A percentile compares a stretch with the other conserved stretches of the same genome.
These are phyloP conservation scores for Drosophila mayri DNA, from an alignment of 1,140 invertebrate species.

Conservation along the genomic window DNA sequence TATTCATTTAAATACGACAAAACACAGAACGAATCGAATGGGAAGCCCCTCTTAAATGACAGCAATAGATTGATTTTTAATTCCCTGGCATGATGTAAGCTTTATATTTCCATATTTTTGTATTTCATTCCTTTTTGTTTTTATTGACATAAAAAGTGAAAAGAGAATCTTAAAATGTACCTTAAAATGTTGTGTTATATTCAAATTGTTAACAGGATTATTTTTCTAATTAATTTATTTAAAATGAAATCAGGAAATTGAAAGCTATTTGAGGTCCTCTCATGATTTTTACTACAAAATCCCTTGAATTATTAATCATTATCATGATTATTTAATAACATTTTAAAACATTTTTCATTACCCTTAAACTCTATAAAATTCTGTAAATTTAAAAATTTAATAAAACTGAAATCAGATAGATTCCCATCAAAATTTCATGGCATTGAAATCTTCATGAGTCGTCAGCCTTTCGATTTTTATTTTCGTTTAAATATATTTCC, in stretches of 20 bases:
- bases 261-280: neutral
- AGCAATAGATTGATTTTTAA: slow-evolving; percentile 12
- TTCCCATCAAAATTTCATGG: neutral
- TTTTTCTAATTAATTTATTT: neutral
- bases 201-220: no score
- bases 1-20: slow-evolving; percentile 33
- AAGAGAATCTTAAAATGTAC: neutral
- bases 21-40: slow-evolving; percentile 1
- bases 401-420: slow-evolving; percentile 8
- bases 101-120: neutral
- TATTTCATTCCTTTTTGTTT: no score
- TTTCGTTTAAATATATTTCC: neutral
- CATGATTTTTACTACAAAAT: neutral
- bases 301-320: no score
- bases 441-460: slow-evolving; percentile 3
- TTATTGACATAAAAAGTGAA: neutral
- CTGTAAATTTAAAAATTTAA: slow-evolving; percentile 1
- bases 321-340: no score
- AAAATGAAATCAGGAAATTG: neutral
- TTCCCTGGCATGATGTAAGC: neutral
- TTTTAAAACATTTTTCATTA: neutral
- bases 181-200: neutral
- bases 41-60: slow-evolving; percentile 1
- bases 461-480: neutral
- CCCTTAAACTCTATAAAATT: no score